Evolutionary conservation across 2,113 vertebrate species (phyloP), one percentile per base, ranked within the genome.

Genomic region (Gasterosteus aculeatus): DNA sequence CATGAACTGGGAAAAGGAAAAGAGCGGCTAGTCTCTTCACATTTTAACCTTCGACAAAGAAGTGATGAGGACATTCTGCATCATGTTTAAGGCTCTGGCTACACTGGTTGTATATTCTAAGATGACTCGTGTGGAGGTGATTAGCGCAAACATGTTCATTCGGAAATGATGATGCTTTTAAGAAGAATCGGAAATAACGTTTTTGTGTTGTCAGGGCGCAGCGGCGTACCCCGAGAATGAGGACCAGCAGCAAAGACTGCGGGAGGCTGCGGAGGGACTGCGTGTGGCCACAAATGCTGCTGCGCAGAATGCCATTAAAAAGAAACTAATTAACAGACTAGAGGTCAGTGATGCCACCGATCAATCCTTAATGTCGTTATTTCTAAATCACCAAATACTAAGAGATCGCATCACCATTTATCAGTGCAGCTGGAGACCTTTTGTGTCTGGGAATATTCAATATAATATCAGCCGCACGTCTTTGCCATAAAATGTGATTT

Each of bases 251-350:
- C 98, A 99, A 86, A 94, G 96, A 47, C 93, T 99, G 72, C 93
- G 98, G 66, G 98, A 99, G 90, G 98, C 98, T 7, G 98, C 98
- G 0, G 98, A 99, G 83, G 98, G 97, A 0, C 93, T 99, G 35
- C 92, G 98, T 0, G 98, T 99, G 57, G 98, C 98, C 59, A 99
- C 98, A 67, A 99, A 99, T 0, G 97, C 97, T 1, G 98, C 98
- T 0, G 98, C 98, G 33, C 98, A 99, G 85, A 99, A 99, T 2
- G 98, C 98, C 58, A 99, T 99, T 64, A 99, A 99, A 94, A 99
- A 99, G 90, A 99, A 99, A 78, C 96, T 99, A 3, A 95, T 99
- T 82, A 98, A 96, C 93, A 94, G 97, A 69, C 91, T 99, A 73
- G 97, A 99, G 97, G 98, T 99, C 71, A 85, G 82, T 49, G 59